Evolutionary conservation across 1,140 invertebrate species (phyloP).

Genomic region (Drosophila pseudoobscura): DNA sequence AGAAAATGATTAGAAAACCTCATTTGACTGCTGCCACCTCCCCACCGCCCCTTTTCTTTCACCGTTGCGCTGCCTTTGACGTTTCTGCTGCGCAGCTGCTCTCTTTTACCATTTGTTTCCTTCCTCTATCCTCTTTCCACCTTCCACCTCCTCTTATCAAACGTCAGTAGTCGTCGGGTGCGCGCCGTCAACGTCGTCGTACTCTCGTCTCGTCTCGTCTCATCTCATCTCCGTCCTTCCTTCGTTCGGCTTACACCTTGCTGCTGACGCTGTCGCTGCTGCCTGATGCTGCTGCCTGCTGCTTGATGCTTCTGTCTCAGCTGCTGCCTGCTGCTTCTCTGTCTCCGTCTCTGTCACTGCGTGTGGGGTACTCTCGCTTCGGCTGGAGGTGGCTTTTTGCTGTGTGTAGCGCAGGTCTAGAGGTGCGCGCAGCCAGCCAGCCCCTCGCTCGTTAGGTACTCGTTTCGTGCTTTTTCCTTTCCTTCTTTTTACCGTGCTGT

Average conservation of each 20-base stretch:
- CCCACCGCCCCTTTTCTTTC: too few species aligned
- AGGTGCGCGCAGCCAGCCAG: constrained; percentile 42
- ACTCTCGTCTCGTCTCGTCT: constrained; percentile 41
- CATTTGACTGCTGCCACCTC: too few species aligned
- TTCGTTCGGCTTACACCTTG: constrained; percentile 69
- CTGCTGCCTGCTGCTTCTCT: constrained; percentile 31
- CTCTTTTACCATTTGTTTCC: not conserved
- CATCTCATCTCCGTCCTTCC: constrained; percentile 45
- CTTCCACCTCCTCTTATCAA: constrained; percentile 10
- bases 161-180: constrained; percentile 49
- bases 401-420: constrained; percentile 61
- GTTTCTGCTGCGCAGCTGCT: not conserved
- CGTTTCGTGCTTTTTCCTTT: constrained; percentile 39
- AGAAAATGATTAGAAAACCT: constrained; percentile 6
- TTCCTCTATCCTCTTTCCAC: not conserved
- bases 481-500: constrained; percentile 17
- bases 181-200: constrained; percentile 52
- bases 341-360: constrained; percentile 25
- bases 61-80: too few species aligned
- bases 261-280: constrained; percentile 16
- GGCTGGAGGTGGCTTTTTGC: constrained; percentile 57
- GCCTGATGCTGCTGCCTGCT: not conserved
- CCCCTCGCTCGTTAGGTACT: constrained; percentile 74
- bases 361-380: constrained; percentile 60
- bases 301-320: constrained; percentile 16